Evolutionary conservation across 2,113 vertebrate species (phyloP).

Genomic region (Leptocoma aspasia): DNA sequence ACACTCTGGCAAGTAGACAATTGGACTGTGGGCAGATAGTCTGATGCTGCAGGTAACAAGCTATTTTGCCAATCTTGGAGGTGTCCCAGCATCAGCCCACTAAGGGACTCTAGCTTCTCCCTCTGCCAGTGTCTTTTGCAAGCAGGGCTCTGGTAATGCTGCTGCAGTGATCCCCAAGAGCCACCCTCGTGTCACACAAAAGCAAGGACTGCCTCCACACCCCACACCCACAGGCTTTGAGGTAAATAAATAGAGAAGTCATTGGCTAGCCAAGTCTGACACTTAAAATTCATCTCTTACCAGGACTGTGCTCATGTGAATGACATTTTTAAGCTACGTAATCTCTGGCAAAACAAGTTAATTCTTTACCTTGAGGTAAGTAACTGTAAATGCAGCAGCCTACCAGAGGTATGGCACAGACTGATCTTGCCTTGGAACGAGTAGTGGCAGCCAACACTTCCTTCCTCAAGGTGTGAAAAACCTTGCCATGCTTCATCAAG

Average conservation of each 20-base stretch:
- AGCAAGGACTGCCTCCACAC: not conserved
- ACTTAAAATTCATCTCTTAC: not conserved
- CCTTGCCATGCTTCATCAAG: not conserved
- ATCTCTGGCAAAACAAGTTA: constrained; percentile 26
- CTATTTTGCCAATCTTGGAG: not conserved
- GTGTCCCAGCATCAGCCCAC: not conserved
- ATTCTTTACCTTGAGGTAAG: constrained; percentile 6
- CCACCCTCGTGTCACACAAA: not conserved
- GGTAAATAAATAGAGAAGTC: not conserved
- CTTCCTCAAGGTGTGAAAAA: not conserved
- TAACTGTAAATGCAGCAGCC: constrained; percentile 1
- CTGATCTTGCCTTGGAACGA: not conserved
- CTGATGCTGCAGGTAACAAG: not conserved
- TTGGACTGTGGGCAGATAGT: not conserved
- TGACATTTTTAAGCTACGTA: not conserved
- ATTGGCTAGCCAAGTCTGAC: not conserved
- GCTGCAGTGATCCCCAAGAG: not conserved
- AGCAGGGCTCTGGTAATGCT: not conserved
- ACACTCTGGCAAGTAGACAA: not conserved
- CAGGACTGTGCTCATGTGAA: not conserved
- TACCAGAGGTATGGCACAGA: not conserved
- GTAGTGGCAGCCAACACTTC: not conserved
- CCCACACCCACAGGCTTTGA: not conserved
- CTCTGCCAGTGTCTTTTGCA: not conserved
- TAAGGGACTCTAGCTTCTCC: not conserved